Base-by-base conservation (phyloP, 2,888 invertebrate species). In the Drosophila anomalata region DNA sequence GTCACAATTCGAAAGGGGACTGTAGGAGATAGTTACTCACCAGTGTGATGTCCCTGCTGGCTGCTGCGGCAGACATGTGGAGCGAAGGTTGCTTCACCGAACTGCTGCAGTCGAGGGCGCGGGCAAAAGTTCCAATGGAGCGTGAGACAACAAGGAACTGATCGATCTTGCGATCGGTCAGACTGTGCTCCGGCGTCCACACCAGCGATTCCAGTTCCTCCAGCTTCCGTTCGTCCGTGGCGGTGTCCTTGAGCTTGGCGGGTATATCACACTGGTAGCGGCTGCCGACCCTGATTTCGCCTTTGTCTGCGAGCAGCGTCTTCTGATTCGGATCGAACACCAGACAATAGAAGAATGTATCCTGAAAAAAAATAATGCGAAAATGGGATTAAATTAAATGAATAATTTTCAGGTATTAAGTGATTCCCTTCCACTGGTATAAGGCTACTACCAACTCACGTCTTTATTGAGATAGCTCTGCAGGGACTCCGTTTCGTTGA, bases 271-370 rank as follows among this genome's bases (percentile, higher is more conserved):
- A 98, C 94, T 99, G 99, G 94, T 98, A 99, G 93, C 97, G 95
- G 92, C 96, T 96, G 90, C 99, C 99, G 92, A 94, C 95, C 92
- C 94, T 94, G 92, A 97, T 98, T 94, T 97, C 97, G 91, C 98
- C 99, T 94, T 99, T 98, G 93, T 99, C 99, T 89, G 99, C 99
- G 92, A 99, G 94, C 91, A 99, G 94, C 88, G 99, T 99, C 93
- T 98, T 98, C 94, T 99, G 98, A 93, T 97, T 96, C 86, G 99
- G 99, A 94, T 99, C 99, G 93, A 99, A 99, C 89, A 99, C 99
- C 93, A 99, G 94, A 92, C 99, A 99, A 94, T 99, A 99, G 94
- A 99, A 99, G 94, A 99, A 99, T 92, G 97, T 96, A 93, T 99
- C 99, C 95, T 98, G 94, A 81, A 94, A 93, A 93, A 11, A 2